These are phyloP conservation scores for Listronotus oregonensis DNA, from an alignment of 1,140 invertebrate species.

Conservation along the genomic window DNA sequence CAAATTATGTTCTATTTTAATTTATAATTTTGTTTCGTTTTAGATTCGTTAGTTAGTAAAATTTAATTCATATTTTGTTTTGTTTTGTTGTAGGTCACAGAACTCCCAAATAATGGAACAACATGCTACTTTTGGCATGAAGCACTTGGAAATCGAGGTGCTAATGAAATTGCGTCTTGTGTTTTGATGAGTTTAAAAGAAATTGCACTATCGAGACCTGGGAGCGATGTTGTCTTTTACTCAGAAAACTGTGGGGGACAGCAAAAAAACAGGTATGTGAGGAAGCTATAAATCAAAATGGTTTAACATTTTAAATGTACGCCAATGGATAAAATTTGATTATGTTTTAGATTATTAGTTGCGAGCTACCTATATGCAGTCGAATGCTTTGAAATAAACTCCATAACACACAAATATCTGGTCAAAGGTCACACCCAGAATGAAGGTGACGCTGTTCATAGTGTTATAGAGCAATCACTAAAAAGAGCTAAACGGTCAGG, in stretches of 20 bases:
- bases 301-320: constrained; percentile 12
- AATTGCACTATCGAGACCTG: constrained; percentile 35
- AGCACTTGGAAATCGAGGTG: constrained; percentile 53
- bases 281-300: too few relatives aligned
- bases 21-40: too few relatives aligned
- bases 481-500: too few relatives aligned
- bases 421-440: constrained; percentile 56
- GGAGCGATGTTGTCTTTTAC: constrained; percentile 13
- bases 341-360: constrained; percentile 25
- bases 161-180: constrained; percentile 56
- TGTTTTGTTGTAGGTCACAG: neutral
- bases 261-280: constrained; percentile 48
- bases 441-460: constrained; percentile 46
- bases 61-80: too few relatives aligned
- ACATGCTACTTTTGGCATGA: constrained; percentile 37
- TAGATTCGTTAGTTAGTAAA: too few relatives aligned
- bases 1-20: too few relatives aligned
- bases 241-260: constrained; percentile 54
- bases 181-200: constrained; percentile 45
- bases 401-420: too few relatives aligned
- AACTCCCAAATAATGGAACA: neutral
- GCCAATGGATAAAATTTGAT: too few relatives aligned
- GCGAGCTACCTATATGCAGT: constrained; percentile 45
- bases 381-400: constrained; percentile 31
- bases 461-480: too few relatives aligned